Conservation (phyloP, 2,797 vertebrate species). For the Cephalopachus bancanus region DNA sequence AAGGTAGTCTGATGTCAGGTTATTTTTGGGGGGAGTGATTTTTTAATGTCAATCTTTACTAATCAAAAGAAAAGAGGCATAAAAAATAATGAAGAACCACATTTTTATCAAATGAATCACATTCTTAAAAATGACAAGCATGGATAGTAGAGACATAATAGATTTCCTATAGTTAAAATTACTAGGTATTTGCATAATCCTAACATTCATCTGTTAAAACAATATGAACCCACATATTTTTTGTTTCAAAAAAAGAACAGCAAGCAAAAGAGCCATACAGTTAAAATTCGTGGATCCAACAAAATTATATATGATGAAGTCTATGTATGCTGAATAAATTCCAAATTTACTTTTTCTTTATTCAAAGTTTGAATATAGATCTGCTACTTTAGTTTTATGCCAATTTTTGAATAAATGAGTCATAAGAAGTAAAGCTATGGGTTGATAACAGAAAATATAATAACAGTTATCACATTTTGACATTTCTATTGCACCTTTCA, state of each 20-base stretch:
- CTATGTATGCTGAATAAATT: conserved; percentile 76
- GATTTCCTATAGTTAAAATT: conserved; percentile 74
- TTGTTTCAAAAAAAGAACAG: conserved; percentile 65
- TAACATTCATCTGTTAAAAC: conserved; percentile 74
- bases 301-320: conserved; percentile 54
- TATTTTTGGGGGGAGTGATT: not conserved
- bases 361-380: conserved; percentile 69
- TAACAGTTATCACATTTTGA: conserved; percentile 70
- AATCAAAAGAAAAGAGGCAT: conserved; percentile 27
- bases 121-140: conserved; percentile 62
- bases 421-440: conserved; percentile 59
- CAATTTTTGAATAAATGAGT: conserved; percentile 71
- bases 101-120: conserved; percentile 69
- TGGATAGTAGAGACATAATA: conserved; percentile 58
- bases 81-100: conserved; percentile 48
- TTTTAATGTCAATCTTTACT: conserved; percentile 47
- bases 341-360: conserved; percentile 66
- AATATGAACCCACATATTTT: conserved; percentile 67
- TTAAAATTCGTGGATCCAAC: conserved; percentile 66
- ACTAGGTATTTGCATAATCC: conserved; percentile 70
- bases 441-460: conserved; percentile 75
- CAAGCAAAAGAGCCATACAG: conserved; percentile 68
- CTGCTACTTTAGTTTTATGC: conserved; percentile 50
- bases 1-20: not conserved
- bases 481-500: conserved; percentile 72